Conservation (phyloP, 2,113 vertebrate species). For the Cebus imitator region DNA sequence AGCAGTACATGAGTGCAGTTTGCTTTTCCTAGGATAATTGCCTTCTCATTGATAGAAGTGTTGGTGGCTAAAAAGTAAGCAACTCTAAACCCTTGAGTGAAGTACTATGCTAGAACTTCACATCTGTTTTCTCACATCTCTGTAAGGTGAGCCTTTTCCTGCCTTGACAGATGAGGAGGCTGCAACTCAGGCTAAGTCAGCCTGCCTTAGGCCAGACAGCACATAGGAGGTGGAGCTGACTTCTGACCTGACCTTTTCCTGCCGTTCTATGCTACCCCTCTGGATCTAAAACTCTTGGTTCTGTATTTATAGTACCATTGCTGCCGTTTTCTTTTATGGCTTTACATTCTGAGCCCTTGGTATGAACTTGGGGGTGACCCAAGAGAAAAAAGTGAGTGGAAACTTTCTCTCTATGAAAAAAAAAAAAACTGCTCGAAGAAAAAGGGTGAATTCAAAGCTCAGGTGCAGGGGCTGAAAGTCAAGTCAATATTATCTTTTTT, state of each 20-base stretch:
- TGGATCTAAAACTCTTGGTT: not conserved
- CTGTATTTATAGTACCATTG: not conserved
- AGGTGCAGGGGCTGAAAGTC: not conserved
- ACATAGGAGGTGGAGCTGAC: not conserved
- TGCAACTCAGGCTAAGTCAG: not conserved
- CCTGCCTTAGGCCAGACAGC: not conserved
- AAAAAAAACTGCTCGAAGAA: not conserved
- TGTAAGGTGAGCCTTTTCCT: not conserved
- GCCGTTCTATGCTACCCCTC: no score
- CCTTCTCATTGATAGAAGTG: not conserved
- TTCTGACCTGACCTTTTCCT: not conserved
- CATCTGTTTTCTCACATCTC: not conserved
- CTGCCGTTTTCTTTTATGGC: not conserved
- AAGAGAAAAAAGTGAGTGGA: not conserved
- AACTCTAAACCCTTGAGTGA: not conserved
- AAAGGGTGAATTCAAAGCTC: slow-evolving; percentile 4
- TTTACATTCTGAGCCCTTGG: not conserved
- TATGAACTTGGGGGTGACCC: not conserved
- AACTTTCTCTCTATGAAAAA: not conserved
- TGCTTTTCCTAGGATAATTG: not conserved
- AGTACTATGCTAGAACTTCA: not conserved
- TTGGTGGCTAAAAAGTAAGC: not conserved
- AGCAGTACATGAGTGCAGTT: not conserved
- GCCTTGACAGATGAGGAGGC: not conserved
- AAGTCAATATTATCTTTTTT: not conserved